phyloP scores from a whole-genome alignment of 2,113 vertebrate species.

The Pelobates fuscus region DNA sequence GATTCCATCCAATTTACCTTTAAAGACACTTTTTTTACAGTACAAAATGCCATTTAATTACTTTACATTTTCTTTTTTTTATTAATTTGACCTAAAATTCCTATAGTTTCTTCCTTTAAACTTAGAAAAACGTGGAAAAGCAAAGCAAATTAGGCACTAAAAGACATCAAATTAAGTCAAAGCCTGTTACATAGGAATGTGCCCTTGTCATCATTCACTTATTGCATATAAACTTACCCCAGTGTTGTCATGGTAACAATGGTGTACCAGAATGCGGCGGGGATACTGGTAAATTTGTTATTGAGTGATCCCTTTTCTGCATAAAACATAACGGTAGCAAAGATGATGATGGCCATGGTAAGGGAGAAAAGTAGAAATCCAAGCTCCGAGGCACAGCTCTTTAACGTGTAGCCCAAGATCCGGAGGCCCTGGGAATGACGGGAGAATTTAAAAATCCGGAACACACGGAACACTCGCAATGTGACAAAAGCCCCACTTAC shows the following conservation, averaged over 20 bases:
- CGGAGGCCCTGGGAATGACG: conserved; percentile 95
- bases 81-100: no score
- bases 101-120: no score
- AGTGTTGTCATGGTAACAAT: conserved; percentile 99
- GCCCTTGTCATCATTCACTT: no score
- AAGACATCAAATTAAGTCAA: no score
- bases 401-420: conserved; percentile 93
- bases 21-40: no score
- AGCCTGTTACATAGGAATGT: no score
- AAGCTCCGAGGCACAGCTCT: conserved; percentile 96
- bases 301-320: conserved; percentile 91
- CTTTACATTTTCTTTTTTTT: no score
- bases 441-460: conserved; percentile 98
- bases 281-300: conserved; percentile 97
- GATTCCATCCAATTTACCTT: no score
- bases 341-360: conserved; percentile 99
- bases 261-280: conserved; percentile 98
- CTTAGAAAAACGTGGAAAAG: no score
- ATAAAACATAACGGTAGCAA: conserved; percentile 98
- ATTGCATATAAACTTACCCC: conserved; percentile 77
- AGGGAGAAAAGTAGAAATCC: conserved; percentile 98
- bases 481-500: conserved; percentile 98
- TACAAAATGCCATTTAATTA: no score
- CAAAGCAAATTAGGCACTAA: no score
- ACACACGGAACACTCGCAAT: conserved; percentile 92